A percentile compares a stretch with the other conserved stretches of the same genome.
These are phyloP conservation scores for Thelaira solivaga DNA, from an alignment of 2,888 invertebrate species.

Conservation along the genomic window DNA sequence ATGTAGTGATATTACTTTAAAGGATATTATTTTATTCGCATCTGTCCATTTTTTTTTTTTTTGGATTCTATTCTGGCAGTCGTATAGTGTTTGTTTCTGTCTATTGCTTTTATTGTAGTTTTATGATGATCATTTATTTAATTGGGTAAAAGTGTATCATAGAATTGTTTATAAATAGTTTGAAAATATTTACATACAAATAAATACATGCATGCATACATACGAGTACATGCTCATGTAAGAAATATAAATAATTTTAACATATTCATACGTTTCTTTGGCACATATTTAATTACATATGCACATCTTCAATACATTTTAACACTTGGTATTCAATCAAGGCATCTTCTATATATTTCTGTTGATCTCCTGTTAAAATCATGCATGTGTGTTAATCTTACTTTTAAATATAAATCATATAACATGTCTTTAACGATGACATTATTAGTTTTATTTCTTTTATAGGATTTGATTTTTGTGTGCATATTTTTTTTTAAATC, in stretches of 20 bases:
- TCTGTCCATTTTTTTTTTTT: conserved; percentile 7
- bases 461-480: background rate
- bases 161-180: conserved; percentile 59
- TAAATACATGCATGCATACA: background rate
- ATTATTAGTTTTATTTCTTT: conserved; percentile 21
- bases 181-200: conserved; percentile 56
- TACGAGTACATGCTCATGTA: background rate
- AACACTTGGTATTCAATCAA: conserved; percentile 28
- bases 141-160: conserved; percentile 61
- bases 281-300: background rate
- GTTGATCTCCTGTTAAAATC: background rate
- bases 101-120: conserved; percentile 29
- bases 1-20: no score
- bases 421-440: conserved; percentile 40
- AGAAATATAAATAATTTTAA: background rate
- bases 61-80: conserved; percentile 25
- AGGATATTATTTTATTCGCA: background rate
- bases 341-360: background rate
- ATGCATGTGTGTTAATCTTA: conserved; percentile 42
- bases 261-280: background rate
- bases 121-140: conserved; percentile 56
- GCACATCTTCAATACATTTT: conserved; percentile 23
- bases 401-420: conserved; percentile 53
- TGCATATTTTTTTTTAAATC: background rate
- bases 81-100: conserved; percentile 20